Conservation (phyloP, 2,113 vertebrate genomes). For the Rhegmatorhina hoffmannsi region DNA sequence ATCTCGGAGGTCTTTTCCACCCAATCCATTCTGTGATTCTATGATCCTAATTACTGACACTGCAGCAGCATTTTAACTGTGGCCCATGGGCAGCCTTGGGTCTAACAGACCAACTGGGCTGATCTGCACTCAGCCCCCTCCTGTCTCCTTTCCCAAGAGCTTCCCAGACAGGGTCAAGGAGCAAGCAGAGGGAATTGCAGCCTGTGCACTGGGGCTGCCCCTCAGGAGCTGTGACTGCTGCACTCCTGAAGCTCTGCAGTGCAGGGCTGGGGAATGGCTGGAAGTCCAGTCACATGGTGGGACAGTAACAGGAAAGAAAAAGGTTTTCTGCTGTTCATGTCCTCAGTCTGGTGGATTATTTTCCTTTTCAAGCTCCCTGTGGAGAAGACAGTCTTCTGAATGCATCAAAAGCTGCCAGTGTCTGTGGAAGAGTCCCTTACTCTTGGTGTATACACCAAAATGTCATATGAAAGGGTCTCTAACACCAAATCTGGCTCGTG, state of each 20-base stretch:
- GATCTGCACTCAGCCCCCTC: background rate
- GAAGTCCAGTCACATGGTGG: fast-evolving
- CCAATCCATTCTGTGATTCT: no score
- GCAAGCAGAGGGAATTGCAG: background rate
- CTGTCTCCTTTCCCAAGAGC: background rate
- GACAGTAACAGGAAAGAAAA: background rate
- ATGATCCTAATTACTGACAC: background rate
- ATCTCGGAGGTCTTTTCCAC: no score
- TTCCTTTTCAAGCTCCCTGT: background rate
- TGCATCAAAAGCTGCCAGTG: background rate
- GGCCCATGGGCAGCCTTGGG: background rate
- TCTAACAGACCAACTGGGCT: background rate
- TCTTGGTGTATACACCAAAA: background rate
- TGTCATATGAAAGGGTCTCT: background rate
- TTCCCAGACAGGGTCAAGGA: background rate
- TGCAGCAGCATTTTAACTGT: background rate
- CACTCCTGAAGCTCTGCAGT: background rate
- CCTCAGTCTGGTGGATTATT: background rate
- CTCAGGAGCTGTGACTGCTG: background rate
- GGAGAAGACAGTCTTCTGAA: background rate
- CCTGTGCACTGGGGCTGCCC: background rate
- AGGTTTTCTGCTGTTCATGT: background rate
- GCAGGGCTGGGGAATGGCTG: background rate
- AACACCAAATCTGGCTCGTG: background rate
- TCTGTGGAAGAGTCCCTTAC: background rate